Base-by-base conservation (phyloP, 1,140 invertebrate genomes). In the Philaenus spumarius region DNA sequence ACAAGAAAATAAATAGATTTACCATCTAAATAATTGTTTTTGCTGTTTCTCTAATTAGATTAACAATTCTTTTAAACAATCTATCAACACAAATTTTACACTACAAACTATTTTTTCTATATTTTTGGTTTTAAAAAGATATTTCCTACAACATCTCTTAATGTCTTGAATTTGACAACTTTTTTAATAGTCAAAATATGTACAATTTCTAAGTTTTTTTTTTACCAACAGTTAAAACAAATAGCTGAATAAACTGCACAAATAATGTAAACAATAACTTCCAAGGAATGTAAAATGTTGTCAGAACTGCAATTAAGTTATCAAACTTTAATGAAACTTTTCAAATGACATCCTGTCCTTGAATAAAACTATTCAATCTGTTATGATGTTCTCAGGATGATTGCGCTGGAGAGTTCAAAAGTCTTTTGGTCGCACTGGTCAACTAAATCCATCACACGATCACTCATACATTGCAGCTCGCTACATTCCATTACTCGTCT, bases 91-190 rank as follows among this genome's bases (percentile, higher is more conserved):
- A 73, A 35, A 63, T 82, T 52, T 68, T 78, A 65, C 66, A 70
- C 68, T 74, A 72, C 69, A 66, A 67, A 34, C 14, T 17, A 39
- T 35, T 39, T 20, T 22, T 37, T 53, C 6, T 59, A 56, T 55
- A 60, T 51, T 65, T 62, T 58, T 64, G 35, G 60, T 66, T 64
- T 63, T 64, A 69, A 65, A 66, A 61, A 62, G 55, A 64, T 73
- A 94, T 90, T 55, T 92, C 89, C 65, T 91, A 92, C 62, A 89
- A 78, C 86, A 84, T 74, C 82, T 90, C 67, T 81, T 95, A 68
- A 78, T 94, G 69, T 85, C 87, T 65, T 77, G 94, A 68, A 80
- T 92, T 59, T 73, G 79, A 34, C 56, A 59, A 62, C 15, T 34
- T n/a, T n/a, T n/a, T n/a, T n/a, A n/a, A n/a, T n/a, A n/a, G n/a